These are phyloP conservation scores for Nycteola revayana DNA, from an alignment of 2,888 invertebrate species.

Conservation along the genomic window DNA sequence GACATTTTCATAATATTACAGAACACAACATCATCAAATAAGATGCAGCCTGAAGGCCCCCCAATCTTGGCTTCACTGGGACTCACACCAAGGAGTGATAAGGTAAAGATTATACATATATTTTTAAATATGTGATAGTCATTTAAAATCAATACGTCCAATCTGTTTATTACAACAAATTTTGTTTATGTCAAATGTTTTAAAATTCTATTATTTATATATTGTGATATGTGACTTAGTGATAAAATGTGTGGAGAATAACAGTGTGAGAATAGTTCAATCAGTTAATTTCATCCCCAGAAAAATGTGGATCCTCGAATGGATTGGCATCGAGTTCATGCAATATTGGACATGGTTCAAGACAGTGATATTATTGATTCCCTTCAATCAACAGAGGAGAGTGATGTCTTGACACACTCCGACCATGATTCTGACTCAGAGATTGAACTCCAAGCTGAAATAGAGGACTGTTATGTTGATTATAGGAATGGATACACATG, in stretches of 20 bases:
- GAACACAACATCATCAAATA: constrained; percentile 53
- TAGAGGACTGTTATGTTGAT: constrained; percentile 50
- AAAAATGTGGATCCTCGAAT: constrained; percentile 74
- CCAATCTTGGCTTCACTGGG: constrained; percentile 78
- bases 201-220: background rate
- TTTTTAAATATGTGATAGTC: background rate
- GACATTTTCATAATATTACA: constrained; percentile 43
- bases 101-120: constrained; percentile 64
- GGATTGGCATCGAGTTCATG: constrained; percentile 77
- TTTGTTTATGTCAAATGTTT: background rate
- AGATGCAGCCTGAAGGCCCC: constrained; percentile 74
- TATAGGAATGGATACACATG: constrained; percentile 58
- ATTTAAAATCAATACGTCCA: no score
- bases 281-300: constrained; percentile 76
- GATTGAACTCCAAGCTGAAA: constrained; percentile 52
- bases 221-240: constrained; percentile 10
- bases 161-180: constrained; percentile 4
- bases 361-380: constrained; percentile 70
- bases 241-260: constrained; percentile 17
- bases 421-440: constrained; percentile 72
- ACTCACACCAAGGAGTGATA: constrained; percentile 79
- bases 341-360: constrained; percentile 73
- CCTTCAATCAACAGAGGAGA: constrained; percentile 65
- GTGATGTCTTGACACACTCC: constrained; percentile 61
- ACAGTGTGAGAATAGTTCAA: constrained; percentile 65